Base-by-base conservation (phyloP, 2,113 vertebrate species). In the Petroica traversi region DNA sequence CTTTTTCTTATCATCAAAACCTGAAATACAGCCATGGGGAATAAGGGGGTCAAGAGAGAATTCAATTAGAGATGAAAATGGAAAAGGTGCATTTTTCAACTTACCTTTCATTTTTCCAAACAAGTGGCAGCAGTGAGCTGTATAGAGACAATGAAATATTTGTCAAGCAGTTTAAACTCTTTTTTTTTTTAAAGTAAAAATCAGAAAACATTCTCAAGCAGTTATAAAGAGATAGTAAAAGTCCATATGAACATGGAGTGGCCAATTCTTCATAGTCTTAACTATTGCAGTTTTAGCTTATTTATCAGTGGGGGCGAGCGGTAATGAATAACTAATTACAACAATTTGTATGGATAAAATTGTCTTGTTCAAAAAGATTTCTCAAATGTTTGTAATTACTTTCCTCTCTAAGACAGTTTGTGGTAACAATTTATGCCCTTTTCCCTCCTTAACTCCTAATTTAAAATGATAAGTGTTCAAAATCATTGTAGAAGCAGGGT, bases 61-160 rank as follows among this genome's bases (percentile, higher is more conserved):
- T 98, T 98, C 96, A 96, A 97, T 97, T 94, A 98, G 93, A 97
- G 94, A 97, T 96, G 97, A 97, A 98, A 97, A 98, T 95, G 94
- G 96, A 97, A 97, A 97, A 97, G 91, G 96, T 96, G 93, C 97
- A 95, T 97, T 97, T 98, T 96, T 97, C 96, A 95, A 97, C 96
- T 94, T 94, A 54, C 58, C 95, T 95, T 97, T 96, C 91, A 96
- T 97, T 96, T 96, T 92, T 82, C 85, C 92, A 96, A 98, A 97
- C 97, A 98, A 97, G 97, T 91, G 94, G 95, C 91, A 93, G 90
- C 67, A 58, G 64, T 55, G 34, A 85, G 93, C 80, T 87, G 57
- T 36, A 36, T 51, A 41, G 93, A 80, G 54, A 94, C 96, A 94
- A 68, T 97, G 93, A 87, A 96, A 96, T 91, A 91, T 96, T 92